Base-by-base conservation (phyloP, 2,888 invertebrate species). In the Drosophila macrospina region DNA sequence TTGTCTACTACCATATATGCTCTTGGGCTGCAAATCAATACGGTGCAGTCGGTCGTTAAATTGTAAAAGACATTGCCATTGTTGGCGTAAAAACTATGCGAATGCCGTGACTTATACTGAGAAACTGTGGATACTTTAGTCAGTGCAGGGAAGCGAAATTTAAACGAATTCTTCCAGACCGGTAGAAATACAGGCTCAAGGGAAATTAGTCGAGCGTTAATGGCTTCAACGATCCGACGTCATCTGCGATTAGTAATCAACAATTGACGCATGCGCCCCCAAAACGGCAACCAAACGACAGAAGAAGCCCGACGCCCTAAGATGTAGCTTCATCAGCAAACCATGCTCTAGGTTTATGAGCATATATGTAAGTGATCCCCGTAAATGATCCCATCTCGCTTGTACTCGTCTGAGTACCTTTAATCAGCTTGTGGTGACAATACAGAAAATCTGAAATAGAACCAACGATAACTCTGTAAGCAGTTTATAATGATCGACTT, bases 31-130 rank as follows among this genome's bases (percentile, higher is more conserved):
- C 68, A 73, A 77, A 68, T 65, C 69, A 59, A 71, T 68, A 65
- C 63, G 45, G 66, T 82, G 78, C 89, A 81, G 74, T 90, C 87
- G 90, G 88, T 91, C 91, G 91, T 89, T 82, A 91, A 91, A 91
- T 91, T 89, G 88, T 82, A 90, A 81, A 80, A 90, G 90, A 90
- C 87, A 89, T 86, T 84, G 86, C 84, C 80, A 89, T 90, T 89
- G 90, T 89, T 87, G n/a, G n/a, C n/a, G 82, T n/a, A 86, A 86
- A 77, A 39, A 74, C 80, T 72, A 54, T 67, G 65, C 65, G 80
- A 72, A 57, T n/a, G 60, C 56, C 65, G 63, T 48, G 42, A 24
- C 42, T 30, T 39, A 52, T 32, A 55, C 59, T 50, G 41, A 56
- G 76, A 78, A 78, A 83, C 74, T 70, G 57, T 69, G 69, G 78